Evolutionary conservation across 2,113 vertebrate species (phyloP).

Genomic region (Empidonax alnorum): DNA sequence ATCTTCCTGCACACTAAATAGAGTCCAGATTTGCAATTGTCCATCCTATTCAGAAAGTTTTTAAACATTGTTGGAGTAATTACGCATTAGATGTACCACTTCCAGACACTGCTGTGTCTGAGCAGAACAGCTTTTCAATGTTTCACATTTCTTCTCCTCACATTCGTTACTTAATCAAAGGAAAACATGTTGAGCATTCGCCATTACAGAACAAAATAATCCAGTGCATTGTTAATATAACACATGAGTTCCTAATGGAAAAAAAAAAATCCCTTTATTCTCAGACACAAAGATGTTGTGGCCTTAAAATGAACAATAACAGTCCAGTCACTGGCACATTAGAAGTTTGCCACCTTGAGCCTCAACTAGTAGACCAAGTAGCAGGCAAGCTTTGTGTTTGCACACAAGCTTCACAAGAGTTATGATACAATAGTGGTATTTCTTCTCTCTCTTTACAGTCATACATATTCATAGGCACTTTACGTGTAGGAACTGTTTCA

Average conservation of each 20-base stretch:
- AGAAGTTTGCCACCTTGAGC: background rate
- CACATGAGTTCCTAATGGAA: background rate
- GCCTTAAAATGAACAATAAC: background rate
- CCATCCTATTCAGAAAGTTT: background rate
- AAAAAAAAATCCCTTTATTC: slow-evolving; percentile 7
- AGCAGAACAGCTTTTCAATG: background rate
- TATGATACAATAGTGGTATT: background rate
- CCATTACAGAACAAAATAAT: slow-evolving; percentile 1
- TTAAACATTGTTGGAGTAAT: background rate
- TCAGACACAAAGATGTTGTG: background rate
- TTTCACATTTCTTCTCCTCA: background rate
- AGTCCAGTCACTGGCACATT: background rate
- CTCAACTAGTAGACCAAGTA: background rate
- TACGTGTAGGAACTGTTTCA: background rate
- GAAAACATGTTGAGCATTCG: background rate
- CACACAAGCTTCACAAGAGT: background rate
- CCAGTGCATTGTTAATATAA: background rate
- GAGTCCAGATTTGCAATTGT: background rate
- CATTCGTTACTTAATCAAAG: slow-evolving; percentile 17
- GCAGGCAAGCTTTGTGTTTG: background rate
- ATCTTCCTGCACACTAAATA: background rate
- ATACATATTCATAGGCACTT: background rate
- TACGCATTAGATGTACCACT: background rate
- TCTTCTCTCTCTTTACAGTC: background rate
- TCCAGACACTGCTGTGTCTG: background rate